These are phyloP conservation scores for Girardinichthys multiradiatus DNA, from an alignment of 2,113 vertebrate species.

Conservation along the genomic window DNA sequence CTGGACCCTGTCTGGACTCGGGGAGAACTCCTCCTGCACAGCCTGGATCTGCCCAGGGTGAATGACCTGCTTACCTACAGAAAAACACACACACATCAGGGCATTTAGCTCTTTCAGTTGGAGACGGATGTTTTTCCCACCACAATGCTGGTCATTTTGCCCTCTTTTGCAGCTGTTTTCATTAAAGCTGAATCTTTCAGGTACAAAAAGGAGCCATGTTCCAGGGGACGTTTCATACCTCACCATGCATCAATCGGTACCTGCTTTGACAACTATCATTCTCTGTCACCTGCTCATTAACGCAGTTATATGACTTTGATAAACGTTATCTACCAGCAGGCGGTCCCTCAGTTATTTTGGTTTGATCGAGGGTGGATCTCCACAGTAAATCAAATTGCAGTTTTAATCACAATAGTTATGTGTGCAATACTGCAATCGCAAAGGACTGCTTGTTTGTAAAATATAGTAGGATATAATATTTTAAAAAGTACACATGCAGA, in stretches of 20 bases:
- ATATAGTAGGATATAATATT: too few relatives aligned
- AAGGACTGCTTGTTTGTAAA: neutral
- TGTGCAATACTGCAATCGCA: neutral
- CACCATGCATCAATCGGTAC: neutral
- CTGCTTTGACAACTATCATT: neutral
- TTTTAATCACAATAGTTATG: neutral
- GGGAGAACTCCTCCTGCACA: slow-evolving; percentile 96
- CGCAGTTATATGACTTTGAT: neutral
- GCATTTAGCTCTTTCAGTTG: neutral
- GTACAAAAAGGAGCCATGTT: too few relatives aligned
- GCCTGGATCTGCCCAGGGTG: slow-evolving; percentile 92
- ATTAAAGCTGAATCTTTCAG: too few relatives aligned
- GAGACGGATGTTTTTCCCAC: neutral
- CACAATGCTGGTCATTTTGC: neutral
- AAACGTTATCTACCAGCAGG: neutral
- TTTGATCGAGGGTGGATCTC: neutral
- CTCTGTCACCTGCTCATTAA: neutral
- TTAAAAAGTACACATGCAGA: neutral
- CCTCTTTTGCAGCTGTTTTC: too few relatives aligned
- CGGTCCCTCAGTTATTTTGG: neutral
- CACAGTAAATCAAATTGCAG: too few relatives aligned
- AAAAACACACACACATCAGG: slow-evolving; percentile 27
- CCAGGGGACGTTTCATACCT: neutral
- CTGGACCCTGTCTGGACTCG: slow-evolving; percentile 88
- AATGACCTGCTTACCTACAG: slow-evolving; percentile 96